Conservation (phyloP, 2,797 vertebrate species). For the Vipera ursinii region DNA sequence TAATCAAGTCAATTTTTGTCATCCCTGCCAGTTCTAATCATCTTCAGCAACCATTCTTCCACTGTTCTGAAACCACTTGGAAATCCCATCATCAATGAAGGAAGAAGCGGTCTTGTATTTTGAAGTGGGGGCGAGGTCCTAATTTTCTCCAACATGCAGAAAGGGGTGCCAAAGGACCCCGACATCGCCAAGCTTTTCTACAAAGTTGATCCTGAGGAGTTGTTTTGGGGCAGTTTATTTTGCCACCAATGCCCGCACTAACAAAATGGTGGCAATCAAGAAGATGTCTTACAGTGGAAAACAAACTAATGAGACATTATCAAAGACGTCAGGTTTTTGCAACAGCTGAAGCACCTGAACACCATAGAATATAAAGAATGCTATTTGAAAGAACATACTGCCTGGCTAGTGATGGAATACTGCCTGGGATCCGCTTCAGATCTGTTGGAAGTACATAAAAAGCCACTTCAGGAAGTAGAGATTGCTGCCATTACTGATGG, state of each 20-base stretch:
- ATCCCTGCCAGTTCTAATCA: neutral
- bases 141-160: conserved; percentile 85
- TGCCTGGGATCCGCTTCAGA: conserved; percentile 98
- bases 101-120: conserved; percentile 69
- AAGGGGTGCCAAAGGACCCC: conserved; percentile 88
- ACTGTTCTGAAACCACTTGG: conserved; percentile 71
- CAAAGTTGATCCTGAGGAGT: conserved; percentile 96
- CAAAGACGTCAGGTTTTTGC: conserved; percentile 96
- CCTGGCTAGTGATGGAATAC: conserved; percentile 99
- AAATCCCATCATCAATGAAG: conserved; percentile 78
- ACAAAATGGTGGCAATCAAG: conserved; percentile 97
- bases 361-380: conserved; percentile 99
- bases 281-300: conserved; percentile 99
- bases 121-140: conserved; percentile 70
- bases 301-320: conserved; percentile 98
- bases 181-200: conserved; percentile 91
- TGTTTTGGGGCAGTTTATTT: conserved; percentile 98
- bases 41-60: neutral
- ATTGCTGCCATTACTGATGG: conserved; percentile 98
- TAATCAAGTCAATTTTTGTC: neutral
- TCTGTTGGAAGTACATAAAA: conserved; percentile 98
- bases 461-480: conserved; percentile 97
- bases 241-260: conserved; percentile 92
- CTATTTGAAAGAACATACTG: conserved; percentile 98
- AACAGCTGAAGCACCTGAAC: conserved; percentile 93